Evolutionary conservation across 2,888 invertebrate species (phyloP).

Genomic region (Drosophila barbarae): DNA sequence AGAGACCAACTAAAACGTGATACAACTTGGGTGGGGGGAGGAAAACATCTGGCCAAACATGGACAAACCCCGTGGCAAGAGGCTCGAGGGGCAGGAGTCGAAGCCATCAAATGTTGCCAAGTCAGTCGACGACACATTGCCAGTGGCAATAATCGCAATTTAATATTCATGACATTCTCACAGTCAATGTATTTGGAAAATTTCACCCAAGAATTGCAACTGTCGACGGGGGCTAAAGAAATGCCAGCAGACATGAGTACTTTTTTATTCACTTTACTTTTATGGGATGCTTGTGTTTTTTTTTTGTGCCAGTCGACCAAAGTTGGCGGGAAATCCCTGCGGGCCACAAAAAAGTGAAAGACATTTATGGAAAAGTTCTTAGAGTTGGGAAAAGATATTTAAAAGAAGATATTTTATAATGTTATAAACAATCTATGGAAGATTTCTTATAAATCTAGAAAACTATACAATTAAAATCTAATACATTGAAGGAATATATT

Average conservation of each 20-base stretch:
- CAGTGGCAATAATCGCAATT: slow-evolving; percentile 73
- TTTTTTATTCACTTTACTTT: slow-evolving; percentile 27
- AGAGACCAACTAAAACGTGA: slow-evolving; percentile 23
- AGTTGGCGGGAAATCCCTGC: background rate
- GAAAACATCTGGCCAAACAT: slow-evolving; percentile 25
- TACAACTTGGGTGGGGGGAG: background rate
- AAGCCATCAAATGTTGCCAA: slow-evolving; percentile 30
- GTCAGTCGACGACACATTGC: slow-evolving; percentile 51
- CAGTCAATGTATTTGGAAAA: slow-evolving; percentile 69
- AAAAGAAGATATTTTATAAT: background rate
- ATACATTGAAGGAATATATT: background rate
- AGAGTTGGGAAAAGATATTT: background rate
- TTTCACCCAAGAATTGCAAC: slow-evolving; percentile 55
- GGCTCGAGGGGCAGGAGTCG: background rate
- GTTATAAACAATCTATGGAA: no score
- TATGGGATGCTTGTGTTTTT: background rate
- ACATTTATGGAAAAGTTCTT: background rate
- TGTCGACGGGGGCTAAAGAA: slow-evolving; percentile 32
- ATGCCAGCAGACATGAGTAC: slow-evolving; percentile 11
- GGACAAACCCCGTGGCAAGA: background rate
- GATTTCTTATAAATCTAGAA: background rate
- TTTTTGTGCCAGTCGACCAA: slow-evolving; percentile 18
- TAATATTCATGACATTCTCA: slow-evolving; percentile 70
- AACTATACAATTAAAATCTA: background rate
- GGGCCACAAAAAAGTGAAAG: background rate